Percentiles rank a stretch among this genome's conserved stretches.
phyloP scores from a whole-genome alignment of 2,888 invertebrate species.

The Lasioglossum calceatum region DNA sequence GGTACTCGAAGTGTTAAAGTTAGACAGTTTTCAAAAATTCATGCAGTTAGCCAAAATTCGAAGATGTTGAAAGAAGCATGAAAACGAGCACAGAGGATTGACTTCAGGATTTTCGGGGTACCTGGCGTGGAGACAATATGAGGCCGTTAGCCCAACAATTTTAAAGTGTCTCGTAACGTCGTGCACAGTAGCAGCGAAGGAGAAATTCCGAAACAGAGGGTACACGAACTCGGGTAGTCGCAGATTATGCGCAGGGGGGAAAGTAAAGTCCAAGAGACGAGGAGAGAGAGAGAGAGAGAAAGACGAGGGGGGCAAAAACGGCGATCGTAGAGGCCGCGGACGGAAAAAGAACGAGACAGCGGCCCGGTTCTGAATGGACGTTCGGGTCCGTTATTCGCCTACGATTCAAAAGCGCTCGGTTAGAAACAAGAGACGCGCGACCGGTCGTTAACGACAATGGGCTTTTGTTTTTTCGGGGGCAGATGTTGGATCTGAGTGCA shows the following conservation, averaged over 20 bases:
- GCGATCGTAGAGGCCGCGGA: constrained; percentile 32
- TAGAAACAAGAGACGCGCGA: constrained; percentile 84
- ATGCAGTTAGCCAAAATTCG: too few relatives aligned
- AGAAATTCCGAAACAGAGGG: constrained; percentile 4
- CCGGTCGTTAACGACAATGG: constrained; percentile 84
- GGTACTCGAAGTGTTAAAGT: background rate
- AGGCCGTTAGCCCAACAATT: background rate
- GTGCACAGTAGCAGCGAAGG: background rate
- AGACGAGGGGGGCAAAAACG: constrained; percentile 13
- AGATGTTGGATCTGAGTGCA: constrained; percentile 82
- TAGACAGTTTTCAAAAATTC: background rate
- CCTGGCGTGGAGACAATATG: background rate
- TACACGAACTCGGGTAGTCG: background rate
- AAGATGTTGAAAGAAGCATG: background rate
- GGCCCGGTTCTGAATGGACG: constrained; percentile 72
- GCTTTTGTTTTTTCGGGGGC: constrained; percentile 85
- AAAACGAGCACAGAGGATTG: background rate
- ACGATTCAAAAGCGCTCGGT: constrained; percentile 84
- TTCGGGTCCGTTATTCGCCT: constrained; percentile 83
- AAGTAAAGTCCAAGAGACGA: background rate
- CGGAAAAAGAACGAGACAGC: constrained; percentile 53
- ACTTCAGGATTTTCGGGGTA: background rate
- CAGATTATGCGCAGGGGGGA: background rate
- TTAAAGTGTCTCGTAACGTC: background rate
- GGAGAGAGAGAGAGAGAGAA: background rate